phyloP scores from a whole-genome alignment of 2,888 invertebrate genomes.

The Linnaemya tessellans region DNA sequence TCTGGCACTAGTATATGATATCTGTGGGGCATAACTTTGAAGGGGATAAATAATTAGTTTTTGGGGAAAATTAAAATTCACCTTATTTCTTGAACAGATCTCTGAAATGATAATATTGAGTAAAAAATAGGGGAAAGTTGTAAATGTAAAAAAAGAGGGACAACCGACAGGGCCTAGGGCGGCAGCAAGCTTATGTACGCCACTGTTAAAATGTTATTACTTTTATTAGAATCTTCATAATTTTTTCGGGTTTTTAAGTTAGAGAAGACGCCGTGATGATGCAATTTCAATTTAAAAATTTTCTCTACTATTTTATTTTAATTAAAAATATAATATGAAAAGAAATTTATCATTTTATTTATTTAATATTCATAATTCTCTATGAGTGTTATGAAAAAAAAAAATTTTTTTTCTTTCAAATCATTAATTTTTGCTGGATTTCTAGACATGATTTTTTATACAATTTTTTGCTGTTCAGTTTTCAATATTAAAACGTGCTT shows the following conservation, averaged over 20 bases:
- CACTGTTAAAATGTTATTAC: too few relatives aligned
- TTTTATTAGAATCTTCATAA: not conserved
- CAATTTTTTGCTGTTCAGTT: conserved; percentile 22
- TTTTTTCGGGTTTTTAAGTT: not conserved
- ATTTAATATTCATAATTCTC: conserved; percentile 18
- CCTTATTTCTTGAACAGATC: too few relatives aligned
- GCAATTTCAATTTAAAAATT: conserved; percentile 1
- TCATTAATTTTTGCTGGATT: conserved; percentile 34
- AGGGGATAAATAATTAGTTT: too few relatives aligned
- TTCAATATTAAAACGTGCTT: conserved; percentile 62
- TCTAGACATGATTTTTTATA: conserved; percentile 32
- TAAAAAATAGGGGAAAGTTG: too few relatives aligned
- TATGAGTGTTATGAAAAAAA: conserved; percentile 27
- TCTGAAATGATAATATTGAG: too few relatives aligned
- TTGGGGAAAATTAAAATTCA: too few relatives aligned
- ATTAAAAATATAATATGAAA: conserved; percentile 37
- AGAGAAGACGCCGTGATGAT: not conserved
- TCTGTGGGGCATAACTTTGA: too few relatives aligned
- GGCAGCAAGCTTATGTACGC: too few relatives aligned
- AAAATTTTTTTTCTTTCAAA: conserved; percentile 57
- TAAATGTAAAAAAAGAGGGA: too few relatives aligned
- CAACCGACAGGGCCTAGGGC: too few relatives aligned
- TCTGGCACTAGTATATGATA: too few relatives aligned
- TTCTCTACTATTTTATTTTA: not conserved
- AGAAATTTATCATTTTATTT: conserved; percentile 51